phyloP scores from a whole-genome alignment of 2,797 vertebrate species.

The Eulemur coronatus region DNA sequence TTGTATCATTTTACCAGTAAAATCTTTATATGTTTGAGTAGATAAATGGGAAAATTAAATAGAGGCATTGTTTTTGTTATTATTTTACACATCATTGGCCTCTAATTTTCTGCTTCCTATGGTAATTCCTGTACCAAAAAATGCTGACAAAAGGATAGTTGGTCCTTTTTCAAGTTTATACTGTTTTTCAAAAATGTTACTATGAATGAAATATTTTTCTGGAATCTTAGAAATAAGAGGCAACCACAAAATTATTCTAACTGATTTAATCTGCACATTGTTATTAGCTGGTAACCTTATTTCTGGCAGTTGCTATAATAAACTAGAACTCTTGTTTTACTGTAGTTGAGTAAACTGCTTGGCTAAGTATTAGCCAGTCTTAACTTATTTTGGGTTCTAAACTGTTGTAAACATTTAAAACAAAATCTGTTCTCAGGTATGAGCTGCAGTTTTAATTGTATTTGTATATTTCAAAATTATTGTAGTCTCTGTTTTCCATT shows the following conservation, averaged over 20 bases:
- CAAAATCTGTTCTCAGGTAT: background rate
- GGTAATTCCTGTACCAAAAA: slow-evolving; percentile 2
- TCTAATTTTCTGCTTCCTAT: slow-evolving; percentile 16
- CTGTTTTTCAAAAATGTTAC: background rate
- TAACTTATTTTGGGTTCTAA: slow-evolving; percentile 4
- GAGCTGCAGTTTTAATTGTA: slow-evolving; percentile 44
- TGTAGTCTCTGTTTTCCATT: slow-evolving; percentile 1
- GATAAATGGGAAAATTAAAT: slow-evolving; percentile 19
- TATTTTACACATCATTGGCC: slow-evolving; percentile 2
- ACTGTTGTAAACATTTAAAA: background rate
- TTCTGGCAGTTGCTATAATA: slow-evolving; percentile 26
- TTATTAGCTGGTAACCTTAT: background rate
- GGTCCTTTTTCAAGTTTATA: background rate
- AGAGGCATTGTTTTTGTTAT: slow-evolving; percentile 6
- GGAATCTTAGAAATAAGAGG: slow-evolving; percentile 27
- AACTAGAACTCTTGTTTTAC: background rate
- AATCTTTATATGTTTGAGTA: slow-evolving; percentile 18
- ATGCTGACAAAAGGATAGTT: background rate
- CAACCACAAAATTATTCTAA: background rate
- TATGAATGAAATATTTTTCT: background rate
- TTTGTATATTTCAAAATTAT: slow-evolving; percentile 43
- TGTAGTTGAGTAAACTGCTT: slow-evolving; percentile 34
- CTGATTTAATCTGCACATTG: background rate
- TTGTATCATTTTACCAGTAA: slow-evolving; percentile 25
- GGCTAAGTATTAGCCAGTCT: background rate